These are phyloP conservation scores for Drosophila vallismaia DNA, from an alignment of 2,888 invertebrate species.

Conservation along the genomic window DNA sequence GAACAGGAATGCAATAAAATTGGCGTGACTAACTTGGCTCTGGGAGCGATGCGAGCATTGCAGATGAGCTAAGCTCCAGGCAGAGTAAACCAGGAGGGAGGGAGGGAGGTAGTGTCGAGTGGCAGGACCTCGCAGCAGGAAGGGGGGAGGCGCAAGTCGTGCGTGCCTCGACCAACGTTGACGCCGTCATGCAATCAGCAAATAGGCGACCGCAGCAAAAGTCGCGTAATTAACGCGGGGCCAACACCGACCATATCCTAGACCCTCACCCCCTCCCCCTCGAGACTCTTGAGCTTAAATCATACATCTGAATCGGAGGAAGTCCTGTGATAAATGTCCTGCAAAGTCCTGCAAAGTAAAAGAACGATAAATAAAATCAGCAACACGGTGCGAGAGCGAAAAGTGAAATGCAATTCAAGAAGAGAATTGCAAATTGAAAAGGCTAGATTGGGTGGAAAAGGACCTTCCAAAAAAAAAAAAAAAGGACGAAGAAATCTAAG, in stretches of 20 bases:
- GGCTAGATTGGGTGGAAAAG: slow-evolving; percentile 13
- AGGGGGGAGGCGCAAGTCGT: slow-evolving; percentile 49
- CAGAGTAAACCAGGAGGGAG: too few relatives aligned
- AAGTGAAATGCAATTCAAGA: slow-evolving; percentile 50
- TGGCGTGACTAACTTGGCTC: slow-evolving; percentile 68
- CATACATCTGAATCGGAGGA: slow-evolving; percentile 20
- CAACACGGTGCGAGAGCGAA: slow-evolving; percentile 15
- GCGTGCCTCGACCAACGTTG: slow-evolving; percentile 54
- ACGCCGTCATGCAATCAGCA: slow-evolving; percentile 69
- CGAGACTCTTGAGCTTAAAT: slow-evolving; percentile 38
- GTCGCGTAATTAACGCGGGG: slow-evolving; percentile 76
- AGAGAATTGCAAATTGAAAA: slow-evolving; percentile 45
- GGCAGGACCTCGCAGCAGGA: not conserved
- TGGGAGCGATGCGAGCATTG: slow-evolving; percentile 38
- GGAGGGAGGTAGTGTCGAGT: not conserved
- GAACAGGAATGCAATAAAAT: slow-evolving; percentile 70
- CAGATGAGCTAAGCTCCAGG: slow-evolving; percentile 39
- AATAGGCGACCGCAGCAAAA: slow-evolving; percentile 76
- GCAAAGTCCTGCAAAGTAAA: slow-evolving; percentile 31
- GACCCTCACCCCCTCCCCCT: not conserved
- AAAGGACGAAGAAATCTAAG: not conserved
- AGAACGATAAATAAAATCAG: slow-evolving; percentile 49
- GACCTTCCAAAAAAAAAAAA: not conserved
- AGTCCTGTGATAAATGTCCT: slow-evolving; percentile 53
- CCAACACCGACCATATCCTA: slow-evolving; percentile 26